A percentile compares a stretch with the other conserved stretches of the same genome.
These are phyloP conservation scores for Marmota flaviventris DNA, from an alignment of 2,113 vertebrate genomes.

Conservation along the genomic window DNA sequence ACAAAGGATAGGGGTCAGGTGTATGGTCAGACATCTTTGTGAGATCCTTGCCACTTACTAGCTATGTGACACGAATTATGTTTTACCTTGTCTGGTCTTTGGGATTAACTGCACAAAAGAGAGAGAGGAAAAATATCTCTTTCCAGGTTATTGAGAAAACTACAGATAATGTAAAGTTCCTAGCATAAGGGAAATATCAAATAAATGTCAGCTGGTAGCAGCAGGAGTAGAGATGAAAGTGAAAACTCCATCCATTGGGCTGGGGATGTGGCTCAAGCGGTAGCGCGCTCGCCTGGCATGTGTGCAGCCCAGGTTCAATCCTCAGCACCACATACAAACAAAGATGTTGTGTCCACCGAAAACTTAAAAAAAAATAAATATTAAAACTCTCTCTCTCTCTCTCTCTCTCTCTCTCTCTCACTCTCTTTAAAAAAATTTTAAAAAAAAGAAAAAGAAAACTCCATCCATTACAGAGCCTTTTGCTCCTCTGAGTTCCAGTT, in stretches of 20 bases:
- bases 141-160: background rate
- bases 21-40: background rate
- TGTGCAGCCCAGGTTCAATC: too few relatives aligned
- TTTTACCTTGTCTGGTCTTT: conserved; percentile 18
- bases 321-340: too few relatives aligned
- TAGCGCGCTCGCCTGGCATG: too few relatives aligned
- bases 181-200: background rate
- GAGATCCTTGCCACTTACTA: background rate
- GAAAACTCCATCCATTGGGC: background rate
- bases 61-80: background rate
- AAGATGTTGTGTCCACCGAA: too few relatives aligned
- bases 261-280: too few relatives aligned
- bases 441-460: background rate
- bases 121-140: background rate
- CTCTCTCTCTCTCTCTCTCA: too few relatives aligned
- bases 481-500: background rate
- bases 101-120: background rate
- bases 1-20: background rate
- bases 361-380: too few relatives aligned
- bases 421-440: too few relatives aligned
- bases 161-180: background rate
- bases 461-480: background rate
- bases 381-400: too few relatives aligned
- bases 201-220: background rate
- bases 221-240: background rate